Evolutionary conservation across 2,797 vertebrate species (phyloP).

Genomic region (Lemur catta): DNA sequence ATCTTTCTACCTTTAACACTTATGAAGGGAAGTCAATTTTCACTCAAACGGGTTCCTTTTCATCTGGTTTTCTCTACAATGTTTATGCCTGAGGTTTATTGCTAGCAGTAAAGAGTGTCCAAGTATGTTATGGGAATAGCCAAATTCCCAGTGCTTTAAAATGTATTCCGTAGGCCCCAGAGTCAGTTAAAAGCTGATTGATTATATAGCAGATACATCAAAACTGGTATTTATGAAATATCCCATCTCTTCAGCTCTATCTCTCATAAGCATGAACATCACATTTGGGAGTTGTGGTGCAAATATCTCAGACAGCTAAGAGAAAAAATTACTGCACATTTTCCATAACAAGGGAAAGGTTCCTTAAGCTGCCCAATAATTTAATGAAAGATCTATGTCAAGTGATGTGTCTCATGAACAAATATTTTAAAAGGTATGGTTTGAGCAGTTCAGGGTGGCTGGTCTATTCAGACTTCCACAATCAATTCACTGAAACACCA

Average conservation of each 20-base stretch:
- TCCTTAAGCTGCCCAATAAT: constrained; percentile 41
- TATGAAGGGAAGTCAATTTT: constrained; percentile 76
- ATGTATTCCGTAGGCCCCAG: constrained; percentile 50
- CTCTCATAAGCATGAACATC: constrained; percentile 45
- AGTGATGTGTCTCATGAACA: neutral
- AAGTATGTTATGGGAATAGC: constrained; percentile 70
- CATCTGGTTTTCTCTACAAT: constrained; percentile 66
- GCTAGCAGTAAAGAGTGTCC: constrained; percentile 67
- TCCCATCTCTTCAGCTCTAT: constrained; percentile 52
- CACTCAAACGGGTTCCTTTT: constrained; percentile 66
- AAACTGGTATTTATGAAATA: constrained; percentile 65
- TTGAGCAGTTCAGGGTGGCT: neutral
- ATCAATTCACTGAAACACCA: neutral
- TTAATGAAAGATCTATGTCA: constrained; percentile 48
- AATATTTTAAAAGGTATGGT: constrained; percentile 32
- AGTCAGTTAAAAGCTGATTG: constrained; percentile 61
- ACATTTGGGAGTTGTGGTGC: constrained; percentile 55
- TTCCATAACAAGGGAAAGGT: constrained; percentile 39
- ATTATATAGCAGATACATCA: constrained; percentile 59
- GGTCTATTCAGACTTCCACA: neutral
- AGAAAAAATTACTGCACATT: constrained; percentile 59
- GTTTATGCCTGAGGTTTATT: constrained; percentile 73
- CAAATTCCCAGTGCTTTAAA: constrained; percentile 75
- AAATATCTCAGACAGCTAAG: constrained; percentile 47
- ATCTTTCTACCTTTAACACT: constrained; percentile 69